phyloP scores from a whole-genome alignment of 2,888 invertebrate genomes.

The Griposia aprilina region DNA sequence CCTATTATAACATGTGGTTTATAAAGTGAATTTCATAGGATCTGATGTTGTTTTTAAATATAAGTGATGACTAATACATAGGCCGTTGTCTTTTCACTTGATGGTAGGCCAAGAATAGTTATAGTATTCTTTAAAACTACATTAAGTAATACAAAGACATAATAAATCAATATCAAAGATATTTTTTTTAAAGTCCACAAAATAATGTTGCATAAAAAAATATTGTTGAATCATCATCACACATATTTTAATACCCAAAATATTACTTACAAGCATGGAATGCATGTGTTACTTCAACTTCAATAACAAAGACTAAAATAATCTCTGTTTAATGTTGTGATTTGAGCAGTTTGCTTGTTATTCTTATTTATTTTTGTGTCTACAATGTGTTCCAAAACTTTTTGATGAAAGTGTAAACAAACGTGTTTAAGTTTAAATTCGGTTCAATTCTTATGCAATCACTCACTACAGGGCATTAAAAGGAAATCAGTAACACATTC shows the following conservation, averaged over 20 bases:
- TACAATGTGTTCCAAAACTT: slow-evolving; percentile 4
- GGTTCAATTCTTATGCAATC: background rate
- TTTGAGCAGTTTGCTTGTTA: slow-evolving; percentile 16
- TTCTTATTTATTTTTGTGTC: background rate
- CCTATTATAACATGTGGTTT: background rate
- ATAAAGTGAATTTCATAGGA: background rate
- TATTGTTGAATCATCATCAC: background rate
- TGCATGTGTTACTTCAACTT: background rate
- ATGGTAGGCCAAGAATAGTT: slow-evolving; percentile 15
- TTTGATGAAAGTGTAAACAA: slow-evolving; percentile 12
- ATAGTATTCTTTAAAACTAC: background rate
- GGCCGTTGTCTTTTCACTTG: background rate
- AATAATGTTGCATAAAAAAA: background rate
- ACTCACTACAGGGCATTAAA: background rate
- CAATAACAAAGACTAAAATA: slow-evolving; percentile 23
- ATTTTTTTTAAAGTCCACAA: background rate
- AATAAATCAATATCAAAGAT: background rate
- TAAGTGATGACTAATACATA: slow-evolving; percentile 47
- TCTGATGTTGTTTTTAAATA: slow-evolving; percentile 43
- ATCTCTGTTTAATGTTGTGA: slow-evolving; percentile 28
- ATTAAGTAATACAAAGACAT: background rate
- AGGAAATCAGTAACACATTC: background rate
- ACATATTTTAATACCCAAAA: background rate
- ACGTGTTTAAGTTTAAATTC: background rate
- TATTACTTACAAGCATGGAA: background rate